These are phyloP conservation scores for Bimastos eiseni DNA, from an alignment of 2,888 invertebrate genomes.

Conservation along the genomic window DNA sequence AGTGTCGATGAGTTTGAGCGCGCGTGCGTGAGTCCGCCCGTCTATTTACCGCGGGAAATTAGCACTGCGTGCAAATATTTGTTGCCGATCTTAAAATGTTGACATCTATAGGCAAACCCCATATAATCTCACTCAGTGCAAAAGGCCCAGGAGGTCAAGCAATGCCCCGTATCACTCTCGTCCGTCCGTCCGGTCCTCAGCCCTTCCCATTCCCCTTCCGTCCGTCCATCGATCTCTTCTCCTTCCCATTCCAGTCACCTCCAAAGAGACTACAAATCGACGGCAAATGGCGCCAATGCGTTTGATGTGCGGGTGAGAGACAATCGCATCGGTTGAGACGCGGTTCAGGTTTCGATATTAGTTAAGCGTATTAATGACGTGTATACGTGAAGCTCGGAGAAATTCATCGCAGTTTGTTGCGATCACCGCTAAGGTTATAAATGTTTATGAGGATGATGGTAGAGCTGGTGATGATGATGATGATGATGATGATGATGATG, in stretches of 20 bases:
- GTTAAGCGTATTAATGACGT: too few relatives aligned
- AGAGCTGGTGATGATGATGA: background rate
- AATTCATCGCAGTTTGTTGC: too few relatives aligned
- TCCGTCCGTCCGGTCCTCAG: background rate
- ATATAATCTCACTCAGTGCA: background rate
- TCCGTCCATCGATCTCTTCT: background rate
- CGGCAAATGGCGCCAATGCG: background rate
- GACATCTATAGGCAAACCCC: background rate
- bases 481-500: background rate
- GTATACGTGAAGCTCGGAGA: too few relatives aligned
- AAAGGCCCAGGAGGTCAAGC: background rate
- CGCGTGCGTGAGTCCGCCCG: background rate
- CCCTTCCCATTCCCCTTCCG: background rate
- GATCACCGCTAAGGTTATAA: too few relatives aligned
- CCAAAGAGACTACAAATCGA: background rate
- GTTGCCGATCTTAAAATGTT: background rate
- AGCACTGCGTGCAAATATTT: background rate
- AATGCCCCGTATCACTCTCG: background rate
- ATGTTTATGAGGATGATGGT: background rate
- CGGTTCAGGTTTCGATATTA: background rate
- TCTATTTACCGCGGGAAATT: constrained; percentile 10
- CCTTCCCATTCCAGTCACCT: background rate
- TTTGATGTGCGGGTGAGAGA: background rate
- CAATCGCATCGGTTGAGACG: background rate
- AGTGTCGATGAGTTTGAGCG: background rate